phyloP scores from a whole-genome alignment of 2,888 invertebrate genomes.

The Torymus aiolomorphi region DNA sequence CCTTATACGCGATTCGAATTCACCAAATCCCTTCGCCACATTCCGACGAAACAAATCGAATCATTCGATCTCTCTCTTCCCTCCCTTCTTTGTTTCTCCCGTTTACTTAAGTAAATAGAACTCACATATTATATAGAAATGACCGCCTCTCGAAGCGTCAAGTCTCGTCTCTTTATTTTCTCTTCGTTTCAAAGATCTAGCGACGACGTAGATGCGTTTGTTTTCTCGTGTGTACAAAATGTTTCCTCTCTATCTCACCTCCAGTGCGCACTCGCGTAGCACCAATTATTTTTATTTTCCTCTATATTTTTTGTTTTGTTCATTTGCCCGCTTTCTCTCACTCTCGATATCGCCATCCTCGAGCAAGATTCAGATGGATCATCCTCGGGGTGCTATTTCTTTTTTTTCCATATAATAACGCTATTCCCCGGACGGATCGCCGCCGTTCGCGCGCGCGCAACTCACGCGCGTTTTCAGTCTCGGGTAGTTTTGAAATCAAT shows the following conservation, averaged over 20 bases:
- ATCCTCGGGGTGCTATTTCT: neutral
- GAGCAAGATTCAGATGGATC: constrained; percentile 42
- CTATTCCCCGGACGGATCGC: constrained; percentile 3
- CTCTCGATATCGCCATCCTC: constrained; percentile 41
- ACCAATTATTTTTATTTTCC: constrained; percentile 41
- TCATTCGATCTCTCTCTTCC: neutral
- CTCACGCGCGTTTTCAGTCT: constrained; percentile 35
- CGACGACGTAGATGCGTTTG: constrained; percentile 4
- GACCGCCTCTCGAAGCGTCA: constrained; percentile 12
- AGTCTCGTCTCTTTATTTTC: constrained; percentile 16
- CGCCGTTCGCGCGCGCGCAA: constrained; percentile 5
- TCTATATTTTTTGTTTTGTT: constrained; percentile 22
- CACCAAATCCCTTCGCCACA: constrained; percentile 51
- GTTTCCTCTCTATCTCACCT: neutral
- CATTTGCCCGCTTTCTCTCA: no score
- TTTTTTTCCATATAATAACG: neutral
- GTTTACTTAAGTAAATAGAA: constrained; percentile 36
- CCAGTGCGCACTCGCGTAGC: constrained; percentile 49
- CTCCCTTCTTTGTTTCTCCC: neutral
- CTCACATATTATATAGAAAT: constrained; percentile 32
- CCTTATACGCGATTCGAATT: neutral
- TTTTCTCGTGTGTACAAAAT: constrained; percentile 36
- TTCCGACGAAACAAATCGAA: constrained; percentile 31
- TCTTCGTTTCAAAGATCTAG: constrained; percentile 23
- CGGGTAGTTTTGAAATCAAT: constrained; percentile 46